Evolutionary conservation across 2,113 vertebrate species (phyloP), one percentile per base, ranked within the genome.

Genomic region (Natator depressus): DNA sequence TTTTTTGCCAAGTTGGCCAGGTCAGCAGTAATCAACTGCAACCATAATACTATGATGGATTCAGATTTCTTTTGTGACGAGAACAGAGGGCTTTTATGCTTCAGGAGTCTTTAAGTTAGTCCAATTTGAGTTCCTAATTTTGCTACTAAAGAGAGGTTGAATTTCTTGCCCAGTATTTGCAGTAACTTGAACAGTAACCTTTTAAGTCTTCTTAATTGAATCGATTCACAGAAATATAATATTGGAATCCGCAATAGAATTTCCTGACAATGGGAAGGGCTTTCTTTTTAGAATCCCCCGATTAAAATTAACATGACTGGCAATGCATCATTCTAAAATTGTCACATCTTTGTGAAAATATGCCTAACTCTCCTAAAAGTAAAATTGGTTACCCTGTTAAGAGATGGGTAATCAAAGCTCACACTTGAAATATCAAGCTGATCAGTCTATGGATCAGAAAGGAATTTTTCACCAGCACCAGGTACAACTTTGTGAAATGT

Each of bases 311-410:
- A 46, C 76, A 80, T 47, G 1, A 0, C 38, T 55, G 11, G 20
- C 17, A 4, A 57, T 46, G 50, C 59, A 6, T 50, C 81, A 65
- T 85, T 11, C 5, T 54, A 65, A 35, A 88, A 46, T 69, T 0
- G 29, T 47, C 81, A 65, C 8, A 57, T 14, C 80, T n/a, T 29
- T 83, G 25, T 59, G 53, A 4, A 16, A 59, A 55, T 76, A 88
- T 0, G 0, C 38, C 14, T 19, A 75, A 20, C 6, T 75, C 5
- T 35, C 50, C 50, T 12, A 75, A 51, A 10, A 29, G 1, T 82
- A 76, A 76, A 42, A 76, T 20, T 35, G 19, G 31, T 50, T 84
- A 42, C 62, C 22, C 19, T 35, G 29, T 84, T 35, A 59, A 85
- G 79, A 84, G 65, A 46, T 27, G 83, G 82, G 10, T 86, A 46